Evolutionary conservation across 2,113 vertebrate genomes (phyloP), one percentile per base, ranked within the genome.

Genomic region (Mesocricetus auratus): DNA sequence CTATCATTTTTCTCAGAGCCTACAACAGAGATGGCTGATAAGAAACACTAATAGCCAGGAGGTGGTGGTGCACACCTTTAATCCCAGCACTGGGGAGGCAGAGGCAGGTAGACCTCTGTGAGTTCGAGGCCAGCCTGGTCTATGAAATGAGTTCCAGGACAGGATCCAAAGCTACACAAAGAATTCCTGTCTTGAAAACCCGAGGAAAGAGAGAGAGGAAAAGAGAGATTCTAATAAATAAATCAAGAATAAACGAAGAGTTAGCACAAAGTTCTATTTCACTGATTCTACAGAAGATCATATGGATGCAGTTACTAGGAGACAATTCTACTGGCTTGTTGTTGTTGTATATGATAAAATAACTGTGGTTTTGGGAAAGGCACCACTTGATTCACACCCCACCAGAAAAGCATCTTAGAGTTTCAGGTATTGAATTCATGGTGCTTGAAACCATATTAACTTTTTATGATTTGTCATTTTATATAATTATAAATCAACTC

Each of bases 391-490:
- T 86, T 86, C 79, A 64, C 4, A 29, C 29, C 0, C 1, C 29
- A 39, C 33, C 50, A 97, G 64, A 29, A 90, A 73, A 53, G 33
- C 24, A 33, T 69, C 83, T 91, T 66, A 86, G 11, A 90, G 93
- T 66, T 92, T 75, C 85, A 68, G 45, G 10, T 69, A 39, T 71
- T 79, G 64, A 75, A n/a, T 85, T 97, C 17, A 64, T 85, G 64
- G 42, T 92, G 22, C 47, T 77, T 92, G 58, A 92, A 85, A 90
- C 75, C n/a, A 47, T 92, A 81, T 95, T 58, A 71, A 64, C 47
- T 58, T 83, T 93, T 94, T 90, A 29, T 68, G 21, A 74, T 95
- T 86, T 78, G n/a, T 64, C 75, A 47, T 56, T 47, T 89, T 22
- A 22, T 83, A 31, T 73, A 24, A 90, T 85, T 13, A 1, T n/a